A percentile compares a stretch with the other conserved stretches of the same genome.
Evolutionary conservation across 30 jellyfish, hydroid and myxozoan genomes (phyloP).

Genomic region (Aurelia aurita complex sp. Pacific): DNA sequence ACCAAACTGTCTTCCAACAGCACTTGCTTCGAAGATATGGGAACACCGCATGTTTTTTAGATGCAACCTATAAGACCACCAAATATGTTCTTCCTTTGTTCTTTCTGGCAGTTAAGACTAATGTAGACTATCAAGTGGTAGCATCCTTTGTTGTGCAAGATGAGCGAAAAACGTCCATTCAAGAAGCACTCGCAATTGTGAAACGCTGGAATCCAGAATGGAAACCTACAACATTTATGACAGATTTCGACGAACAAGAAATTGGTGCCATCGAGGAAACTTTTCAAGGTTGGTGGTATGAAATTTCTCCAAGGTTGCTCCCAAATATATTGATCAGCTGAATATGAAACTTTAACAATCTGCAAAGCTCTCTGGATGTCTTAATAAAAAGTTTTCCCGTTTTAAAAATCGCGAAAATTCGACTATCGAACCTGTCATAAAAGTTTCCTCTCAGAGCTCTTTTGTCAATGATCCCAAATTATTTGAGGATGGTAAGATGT

Average conservation of each 20-base stretch:
- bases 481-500: too few species aligned
- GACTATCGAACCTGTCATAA: too few species aligned
- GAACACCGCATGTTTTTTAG: constrained; percentile 33
- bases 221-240: constrained; percentile 43
- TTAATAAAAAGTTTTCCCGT: too few species aligned
- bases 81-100: constrained; percentile 64
- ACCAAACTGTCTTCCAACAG: constrained; percentile 67
- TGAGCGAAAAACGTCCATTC: constrained; percentile 33
- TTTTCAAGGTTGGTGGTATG: constrained; percentile 50
- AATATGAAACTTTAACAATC: too few species aligned
- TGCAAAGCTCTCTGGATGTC: too few species aligned
- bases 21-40: constrained; percentile 70
- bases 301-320: too few species aligned
- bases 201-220: constrained; percentile 72
- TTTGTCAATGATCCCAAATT: too few species aligned
- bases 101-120: constrained; percentile 73
- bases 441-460: too few species aligned
- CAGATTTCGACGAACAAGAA: constrained; percentile 59
- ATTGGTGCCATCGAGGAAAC: constrained; percentile 33
- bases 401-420: too few species aligned
- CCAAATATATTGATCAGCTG: too few species aligned
- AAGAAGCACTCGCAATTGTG: constrained; percentile 43
- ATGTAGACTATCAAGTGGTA: constrained; percentile 79
- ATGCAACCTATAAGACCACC: constrained; percentile 57
- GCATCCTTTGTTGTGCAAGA: constrained; percentile 63